A percentile compares a stretch with the other conserved stretches of the same genome.
Evolutionary conservation across 2,888 invertebrate genomes (phyloP).

Genomic region (Blastobasis adustella): DNA sequence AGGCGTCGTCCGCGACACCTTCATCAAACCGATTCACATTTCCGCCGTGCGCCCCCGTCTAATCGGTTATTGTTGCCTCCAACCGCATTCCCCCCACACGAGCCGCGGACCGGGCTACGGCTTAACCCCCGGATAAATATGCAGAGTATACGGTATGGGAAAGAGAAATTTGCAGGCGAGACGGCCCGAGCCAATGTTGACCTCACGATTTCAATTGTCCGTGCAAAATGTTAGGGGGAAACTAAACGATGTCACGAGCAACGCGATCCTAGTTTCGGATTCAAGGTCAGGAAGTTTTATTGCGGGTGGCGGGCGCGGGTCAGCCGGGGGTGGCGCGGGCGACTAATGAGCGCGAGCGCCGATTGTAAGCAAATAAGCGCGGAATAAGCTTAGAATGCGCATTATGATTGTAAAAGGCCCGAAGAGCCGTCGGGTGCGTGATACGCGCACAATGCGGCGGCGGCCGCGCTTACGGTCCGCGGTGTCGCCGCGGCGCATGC

Average conservation of each 20-base stretch:
- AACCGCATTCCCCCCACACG: too few species aligned
- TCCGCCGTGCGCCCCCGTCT: background rate
- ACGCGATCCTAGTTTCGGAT: constrained; percentile 63
- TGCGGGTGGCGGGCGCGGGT: constrained; percentile 5
- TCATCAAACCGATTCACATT: constrained; percentile 1
- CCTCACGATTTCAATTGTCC: constrained; percentile 74
- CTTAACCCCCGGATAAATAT: constrained; percentile 32
- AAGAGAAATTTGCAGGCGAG: constrained; percentile 65
- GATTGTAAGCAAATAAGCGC: constrained; percentile 14
- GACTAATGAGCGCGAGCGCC: constrained; percentile 8
- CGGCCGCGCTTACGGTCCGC: background rate
- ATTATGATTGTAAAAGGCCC: background rate
- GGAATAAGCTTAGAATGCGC: constrained; percentile 2
- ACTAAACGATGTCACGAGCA: constrained; percentile 68
- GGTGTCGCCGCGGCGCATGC: background rate
- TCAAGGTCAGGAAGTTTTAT: constrained; percentile 54
- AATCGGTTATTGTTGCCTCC: too few species aligned
- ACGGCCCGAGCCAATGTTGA: constrained; percentile 63
- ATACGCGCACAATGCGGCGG: constrained; percentile 3
- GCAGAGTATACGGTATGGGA: constrained; percentile 55
- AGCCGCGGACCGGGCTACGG: too few species aligned
- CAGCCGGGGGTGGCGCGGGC: constrained; percentile 5
- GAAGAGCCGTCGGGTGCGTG: background rate
- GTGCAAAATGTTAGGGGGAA: constrained; percentile 66
- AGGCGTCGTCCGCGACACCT: constrained; percentile 1